Evolutionary conservation across 2,113 vertebrate genomes (phyloP), one percentile per base, ranked within the genome.

Genomic region (Kryptolebias marmoratus): DNA sequence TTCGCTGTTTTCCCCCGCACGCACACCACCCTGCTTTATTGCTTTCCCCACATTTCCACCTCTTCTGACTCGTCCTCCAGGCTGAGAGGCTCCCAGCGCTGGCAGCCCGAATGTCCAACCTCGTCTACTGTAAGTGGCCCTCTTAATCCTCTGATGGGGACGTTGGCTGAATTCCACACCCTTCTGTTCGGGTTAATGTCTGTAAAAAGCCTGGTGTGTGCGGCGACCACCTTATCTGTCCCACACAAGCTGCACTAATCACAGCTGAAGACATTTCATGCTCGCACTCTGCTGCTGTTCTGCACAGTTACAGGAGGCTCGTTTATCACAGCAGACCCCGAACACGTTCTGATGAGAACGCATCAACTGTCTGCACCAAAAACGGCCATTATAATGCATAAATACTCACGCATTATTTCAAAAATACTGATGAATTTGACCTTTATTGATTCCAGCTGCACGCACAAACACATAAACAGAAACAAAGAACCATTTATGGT

Each of bases 101-200:
- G 59, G 79, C 64, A 70, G 56, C 49, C 63, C 69, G 45, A 15
- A 76, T 39, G 39, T 79, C 66, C 70, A 80, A 76, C 71, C 22
- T 66, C 68, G 64, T 79, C 79, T 68, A 27, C 69, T 73, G 69
- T 22, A 65, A 69, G 16, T 57, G 27, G 68, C 59, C 65, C 64
- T 67, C 78, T 84, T 83, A 85, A 88, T 87, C 86, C 72, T 75
- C 50, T 84, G 79, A 89, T 89, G 82, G 77, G 39, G 75, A 71
- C 49, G 71, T 68, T 87, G 87, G 86, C 82, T 75, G 54, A 28
- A 36, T 45, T 81, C 82, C 85, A 87, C 63, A n/a, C 7, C 71
- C 71, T 64, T 85, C 48, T 16, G 28, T 57, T 14, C 2, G 18
- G 47, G 60, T 71, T 70, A 48, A 53, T 60, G 75, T 68, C 36